Evolutionary conservation across 2,888 invertebrate genomes (phyloP), one percentile per base, ranked within the genome.

Genomic region (Psylliodes chrysocephalus): DNA sequence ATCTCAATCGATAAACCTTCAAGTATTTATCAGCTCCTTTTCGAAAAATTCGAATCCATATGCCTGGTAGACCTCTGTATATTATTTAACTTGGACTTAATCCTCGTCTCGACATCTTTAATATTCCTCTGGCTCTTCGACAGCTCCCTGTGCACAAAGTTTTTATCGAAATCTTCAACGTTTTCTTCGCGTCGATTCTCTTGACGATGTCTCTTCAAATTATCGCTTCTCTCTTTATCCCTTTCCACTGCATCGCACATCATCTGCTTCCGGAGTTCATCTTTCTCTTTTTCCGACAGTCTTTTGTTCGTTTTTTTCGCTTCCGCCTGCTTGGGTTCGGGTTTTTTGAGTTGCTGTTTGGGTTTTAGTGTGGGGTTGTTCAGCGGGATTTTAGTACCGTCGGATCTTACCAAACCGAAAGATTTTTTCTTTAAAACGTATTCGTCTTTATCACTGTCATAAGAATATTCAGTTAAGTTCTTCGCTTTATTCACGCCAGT

Each of bases 61-160:
- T 93, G 90, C 18, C 86, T 84, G 15, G 87, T 86, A 2, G 91
- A 91, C 61, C 95, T 86, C 80, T 97, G 96, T 70, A 96, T 93
- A 75, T 94, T 93, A 81, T 96, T 93, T 42, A 93, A 88, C 79
- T 95, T 97, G 10, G 96, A 88, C 77, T 91, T 93, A 52, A 97
- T 90, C 71, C 96, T 87, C 67, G 90, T 89, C 77, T 94, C 95
- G 0, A 97, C 90, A 7, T 91, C 59, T 59, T 25, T 90, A 59
- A 89, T 88, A 17, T 86, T 86, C 70, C 88, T 86, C 0, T 90
- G 88, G 55, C 88, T 88, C 64, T 85, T 84, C 0, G 89, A 84
- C 68, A 91, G 84, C 79, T 93, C 88, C 72, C 89, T 89, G 63
- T 83, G 82, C 40, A 86, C 79, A 73, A 87, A 86, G 64, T 85